phyloP scores from a whole-genome alignment of 2,888 invertebrate species.

The Philaethria dido region DNA sequence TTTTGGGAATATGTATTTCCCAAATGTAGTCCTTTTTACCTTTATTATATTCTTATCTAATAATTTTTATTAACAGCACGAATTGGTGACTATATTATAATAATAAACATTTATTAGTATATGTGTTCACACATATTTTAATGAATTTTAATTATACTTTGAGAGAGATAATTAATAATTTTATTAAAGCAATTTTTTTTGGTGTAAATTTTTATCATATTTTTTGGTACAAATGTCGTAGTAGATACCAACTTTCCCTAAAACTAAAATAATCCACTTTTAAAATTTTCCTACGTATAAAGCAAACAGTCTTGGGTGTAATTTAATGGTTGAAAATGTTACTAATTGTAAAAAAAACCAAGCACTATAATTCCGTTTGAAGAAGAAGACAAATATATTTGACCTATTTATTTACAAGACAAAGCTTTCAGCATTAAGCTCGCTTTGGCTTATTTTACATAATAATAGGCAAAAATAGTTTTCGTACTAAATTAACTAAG shows the following conservation, averaged over 20 bases:
- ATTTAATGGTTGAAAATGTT: neutral
- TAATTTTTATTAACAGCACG: no score
- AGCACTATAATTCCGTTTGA: neutral
- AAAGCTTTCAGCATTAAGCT: conserved; percentile 4
- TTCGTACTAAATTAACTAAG: neutral
- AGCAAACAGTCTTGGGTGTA: neutral
- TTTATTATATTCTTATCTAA: no score
- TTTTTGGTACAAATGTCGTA: no score
- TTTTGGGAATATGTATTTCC: neutral
- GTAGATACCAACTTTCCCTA: neutral
- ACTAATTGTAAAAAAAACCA: neutral
- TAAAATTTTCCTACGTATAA: neutral
- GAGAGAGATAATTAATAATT: no score
- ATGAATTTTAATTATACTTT: no score
- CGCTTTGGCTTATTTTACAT: neutral
- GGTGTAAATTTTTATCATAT: no score
- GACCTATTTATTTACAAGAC: conserved; percentile 14
- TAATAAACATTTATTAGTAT: no score
- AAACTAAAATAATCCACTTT: neutral
- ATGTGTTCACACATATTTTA: no score
- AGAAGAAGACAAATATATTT: conserved; percentile 17
- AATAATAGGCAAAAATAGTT: conserved; percentile 16
- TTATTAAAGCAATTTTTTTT: no score
- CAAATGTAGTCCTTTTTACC: no score
- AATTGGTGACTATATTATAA: no score